Conservation (phyloP, 1,140 invertebrate species). For the Drosophila eugracilis region DNA sequence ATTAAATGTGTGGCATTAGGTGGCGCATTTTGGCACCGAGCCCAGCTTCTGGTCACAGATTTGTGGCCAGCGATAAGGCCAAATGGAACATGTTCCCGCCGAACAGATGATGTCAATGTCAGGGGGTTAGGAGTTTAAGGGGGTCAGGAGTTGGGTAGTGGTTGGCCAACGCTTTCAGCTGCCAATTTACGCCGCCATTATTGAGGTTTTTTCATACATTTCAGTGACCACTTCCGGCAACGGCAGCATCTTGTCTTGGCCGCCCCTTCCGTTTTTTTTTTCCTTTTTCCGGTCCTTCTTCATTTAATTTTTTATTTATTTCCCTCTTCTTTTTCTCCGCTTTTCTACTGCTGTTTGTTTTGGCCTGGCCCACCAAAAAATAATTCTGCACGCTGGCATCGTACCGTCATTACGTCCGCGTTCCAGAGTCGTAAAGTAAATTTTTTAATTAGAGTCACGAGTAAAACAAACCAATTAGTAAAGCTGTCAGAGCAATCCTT, state of each 20-base stretch:
- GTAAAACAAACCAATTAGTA: slow-evolving; percentile 83
- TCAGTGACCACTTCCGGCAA: slow-evolving; percentile 40
- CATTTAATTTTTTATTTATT: slow-evolving; percentile 32
- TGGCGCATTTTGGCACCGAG: slow-evolving; percentile 54
- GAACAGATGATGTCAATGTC: slow-evolving; percentile 53
- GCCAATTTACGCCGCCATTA: slow-evolving; percentile 60
- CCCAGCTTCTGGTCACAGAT: slow-evolving; percentile 44
- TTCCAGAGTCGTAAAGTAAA: slow-evolving; percentile 78
- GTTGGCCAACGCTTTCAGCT: slow-evolving; percentile 32
- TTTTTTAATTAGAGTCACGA: slow-evolving; percentile 83
- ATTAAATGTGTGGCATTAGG: slow-evolving; percentile 68
- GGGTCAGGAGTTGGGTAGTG: not conserved
- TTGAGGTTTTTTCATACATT: slow-evolving; percentile 59
- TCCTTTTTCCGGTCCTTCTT: slow-evolving; percentile 25
- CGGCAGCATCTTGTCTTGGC: slow-evolving; percentile 38
- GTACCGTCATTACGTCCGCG: slow-evolving; percentile 53
- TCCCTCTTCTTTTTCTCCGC: not conserved
- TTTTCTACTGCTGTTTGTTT: slow-evolving; percentile 25
- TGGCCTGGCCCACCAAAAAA: slow-evolving; percentile 33
- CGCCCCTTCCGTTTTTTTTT: no score
- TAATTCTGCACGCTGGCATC: slow-evolving; percentile 45
- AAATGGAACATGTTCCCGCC: slow-evolving; percentile 32
- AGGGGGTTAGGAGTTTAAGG: not conserved
- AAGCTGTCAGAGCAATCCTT: slow-evolving; percentile 80
- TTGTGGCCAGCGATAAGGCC: slow-evolving; percentile 50